Conservation (phyloP, 2,113 vertebrate genomes). For the Pycnonotus jocosus region DNA sequence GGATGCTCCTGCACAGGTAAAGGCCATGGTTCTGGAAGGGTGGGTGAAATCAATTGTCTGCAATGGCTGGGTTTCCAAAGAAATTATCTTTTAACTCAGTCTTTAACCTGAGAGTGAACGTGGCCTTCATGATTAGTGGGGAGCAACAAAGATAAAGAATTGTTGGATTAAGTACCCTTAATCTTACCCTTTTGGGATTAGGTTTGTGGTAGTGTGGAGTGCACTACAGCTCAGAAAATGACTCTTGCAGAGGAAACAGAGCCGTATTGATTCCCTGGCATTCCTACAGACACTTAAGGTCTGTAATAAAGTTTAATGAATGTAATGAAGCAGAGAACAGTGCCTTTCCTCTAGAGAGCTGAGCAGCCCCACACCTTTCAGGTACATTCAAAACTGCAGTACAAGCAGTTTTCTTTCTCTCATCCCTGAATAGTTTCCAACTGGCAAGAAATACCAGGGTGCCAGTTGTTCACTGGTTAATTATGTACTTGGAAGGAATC, state of each 20-base stretch:
- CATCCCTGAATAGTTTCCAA: neutral
- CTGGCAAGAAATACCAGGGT: neutral
- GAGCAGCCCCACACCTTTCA: neutral
- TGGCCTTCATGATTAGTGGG: neutral
- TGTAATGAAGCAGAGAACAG: slow-evolving; percentile 23
- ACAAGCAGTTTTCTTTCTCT: neutral
- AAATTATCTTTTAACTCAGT: neutral
- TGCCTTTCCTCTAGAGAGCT: neutral
- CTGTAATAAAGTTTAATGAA: slow-evolving; percentile 42
- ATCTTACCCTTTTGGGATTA: neutral
- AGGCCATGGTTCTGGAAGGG: neutral
- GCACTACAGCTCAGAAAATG: neutral
- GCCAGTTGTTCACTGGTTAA: neutral
- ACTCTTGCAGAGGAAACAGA: neutral
- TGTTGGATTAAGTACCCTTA: neutral
- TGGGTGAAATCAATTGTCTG: neutral
- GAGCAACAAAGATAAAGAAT: neutral
- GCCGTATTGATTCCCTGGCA: neutral
- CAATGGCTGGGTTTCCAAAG: neutral
- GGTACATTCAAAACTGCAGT: neutral
- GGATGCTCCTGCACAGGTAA: neutral
- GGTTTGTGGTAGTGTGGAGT: neutral
- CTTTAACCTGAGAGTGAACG: neutral
- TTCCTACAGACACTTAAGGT: neutral
- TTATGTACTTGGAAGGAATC: neutral